Percentiles rank a stretch among this genome's conserved stretches.
phyloP scores from a whole-genome alignment of 2,888 invertebrate species.

The Drosophila differens region DNA sequence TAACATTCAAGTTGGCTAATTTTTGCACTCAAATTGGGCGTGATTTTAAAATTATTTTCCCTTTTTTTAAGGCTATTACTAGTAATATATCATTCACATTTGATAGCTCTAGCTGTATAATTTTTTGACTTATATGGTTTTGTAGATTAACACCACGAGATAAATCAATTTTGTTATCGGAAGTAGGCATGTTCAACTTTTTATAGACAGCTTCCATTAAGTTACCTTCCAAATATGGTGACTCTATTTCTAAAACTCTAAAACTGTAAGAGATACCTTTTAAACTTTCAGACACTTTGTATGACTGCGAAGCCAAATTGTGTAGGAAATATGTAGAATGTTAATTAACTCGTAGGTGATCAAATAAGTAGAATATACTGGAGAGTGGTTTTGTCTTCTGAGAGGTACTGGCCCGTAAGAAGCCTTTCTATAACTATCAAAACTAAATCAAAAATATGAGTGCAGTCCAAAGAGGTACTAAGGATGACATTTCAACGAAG shows the following conservation, averaged over 20 bases:
- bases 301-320: not conserved
- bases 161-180: too few species aligned
- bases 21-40: too few species aligned
- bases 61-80: too few species aligned
- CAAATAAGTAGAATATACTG: not conserved
- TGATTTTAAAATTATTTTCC: too few species aligned
- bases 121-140: too few species aligned
- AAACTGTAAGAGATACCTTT: not conserved
- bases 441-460: not conserved
- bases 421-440: constrained; percentile 4
- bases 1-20: too few species aligned
- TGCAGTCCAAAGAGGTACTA: not conserved
- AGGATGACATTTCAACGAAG: not conserved
- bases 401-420: constrained; percentile 11
- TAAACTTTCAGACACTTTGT: not conserved
- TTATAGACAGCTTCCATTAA: too few species aligned
- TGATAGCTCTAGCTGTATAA: too few species aligned
- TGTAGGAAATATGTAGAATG: not conserved
- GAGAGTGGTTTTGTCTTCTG: constrained; percentile 7
- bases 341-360: not conserved
- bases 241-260: too few species aligned
- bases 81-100: too few species aligned
- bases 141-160: too few species aligned
- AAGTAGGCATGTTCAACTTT: too few species aligned
- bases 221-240: not conserved